Evolutionary conservation across 2,113 vertebrate species (phyloP).

Genomic region (Monarcha castaneiventris): DNA sequence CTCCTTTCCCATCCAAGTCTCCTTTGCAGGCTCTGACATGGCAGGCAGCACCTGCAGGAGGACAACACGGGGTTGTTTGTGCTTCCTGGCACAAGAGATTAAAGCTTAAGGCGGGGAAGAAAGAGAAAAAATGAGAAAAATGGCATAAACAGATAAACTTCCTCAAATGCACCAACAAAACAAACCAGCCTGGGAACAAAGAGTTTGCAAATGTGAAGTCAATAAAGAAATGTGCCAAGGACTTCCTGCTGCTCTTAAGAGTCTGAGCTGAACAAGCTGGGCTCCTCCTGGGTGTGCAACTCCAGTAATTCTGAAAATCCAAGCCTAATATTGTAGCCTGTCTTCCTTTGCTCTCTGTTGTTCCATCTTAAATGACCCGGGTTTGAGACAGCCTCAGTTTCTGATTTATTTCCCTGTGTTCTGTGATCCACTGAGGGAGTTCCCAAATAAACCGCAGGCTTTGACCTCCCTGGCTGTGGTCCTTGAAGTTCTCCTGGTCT

Average conservation of each 20-base stretch:
- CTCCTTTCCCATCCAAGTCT: background rate
- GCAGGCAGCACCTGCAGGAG: background rate
- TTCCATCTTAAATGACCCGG: background rate
- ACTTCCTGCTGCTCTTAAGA: background rate
- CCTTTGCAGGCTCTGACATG: background rate
- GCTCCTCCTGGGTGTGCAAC: background rate
- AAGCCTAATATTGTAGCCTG: accelerated
- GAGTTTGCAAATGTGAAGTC: background rate
- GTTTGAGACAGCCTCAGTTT: accelerated
- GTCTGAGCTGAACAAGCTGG: background rate
- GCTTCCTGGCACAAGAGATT: background rate
- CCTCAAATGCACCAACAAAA: background rate
- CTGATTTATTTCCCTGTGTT: background rate
- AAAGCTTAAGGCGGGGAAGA: accelerated
- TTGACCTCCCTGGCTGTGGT: background rate
- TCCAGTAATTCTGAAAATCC: background rate
- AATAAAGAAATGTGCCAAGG: background rate
- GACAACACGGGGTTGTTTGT: background rate
- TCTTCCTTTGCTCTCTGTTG: background rate
- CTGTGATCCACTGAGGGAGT: background rate
- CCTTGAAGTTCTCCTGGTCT: background rate
- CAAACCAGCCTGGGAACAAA: background rate
- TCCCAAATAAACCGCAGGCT: background rate
- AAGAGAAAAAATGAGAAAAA: background rate
- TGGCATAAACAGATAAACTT: background rate